phyloP scores from a whole-genome alignment of 2,113 vertebrate genomes.

The Gallinago undulata region DNA sequence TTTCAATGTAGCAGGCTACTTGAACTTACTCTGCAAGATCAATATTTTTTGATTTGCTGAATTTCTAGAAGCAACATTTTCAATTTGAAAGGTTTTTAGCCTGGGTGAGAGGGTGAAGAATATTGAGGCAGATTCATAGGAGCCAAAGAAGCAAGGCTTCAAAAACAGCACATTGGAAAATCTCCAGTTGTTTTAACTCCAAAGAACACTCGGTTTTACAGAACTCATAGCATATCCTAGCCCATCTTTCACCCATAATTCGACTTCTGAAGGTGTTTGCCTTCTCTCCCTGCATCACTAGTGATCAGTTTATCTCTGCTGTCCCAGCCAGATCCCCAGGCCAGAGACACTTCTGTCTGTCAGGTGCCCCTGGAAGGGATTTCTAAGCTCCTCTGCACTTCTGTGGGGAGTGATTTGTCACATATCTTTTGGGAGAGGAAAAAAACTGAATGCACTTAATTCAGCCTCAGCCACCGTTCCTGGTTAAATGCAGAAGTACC shows the following conservation, averaged over 20 bases:
- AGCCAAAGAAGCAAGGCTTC: neutral
- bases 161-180: neutral
- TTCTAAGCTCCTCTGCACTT: neutral
- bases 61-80: constrained; percentile 29
- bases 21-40: neutral
- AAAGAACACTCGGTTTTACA: neutral
- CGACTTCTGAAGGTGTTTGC: neutral
- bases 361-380: neutral
- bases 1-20: neutral
- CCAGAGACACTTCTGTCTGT: neutral
- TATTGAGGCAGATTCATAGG: neutral
- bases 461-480: neutral
- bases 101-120: neutral
- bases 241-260: neutral
- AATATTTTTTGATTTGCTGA: constrained; percentile 17
- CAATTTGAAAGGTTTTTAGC: neutral
- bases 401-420: neutral
- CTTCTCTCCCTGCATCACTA: neutral
- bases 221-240: neutral
- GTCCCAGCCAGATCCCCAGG: neutral
- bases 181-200: neutral
- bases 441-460: neutral
- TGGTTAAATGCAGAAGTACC: neutral
- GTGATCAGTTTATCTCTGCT: neutral
- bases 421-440: neutral